Evolutionary conservation across 2,113 vertebrate species (phyloP).

Genomic region (Dasyornis broadbenti): DNA sequence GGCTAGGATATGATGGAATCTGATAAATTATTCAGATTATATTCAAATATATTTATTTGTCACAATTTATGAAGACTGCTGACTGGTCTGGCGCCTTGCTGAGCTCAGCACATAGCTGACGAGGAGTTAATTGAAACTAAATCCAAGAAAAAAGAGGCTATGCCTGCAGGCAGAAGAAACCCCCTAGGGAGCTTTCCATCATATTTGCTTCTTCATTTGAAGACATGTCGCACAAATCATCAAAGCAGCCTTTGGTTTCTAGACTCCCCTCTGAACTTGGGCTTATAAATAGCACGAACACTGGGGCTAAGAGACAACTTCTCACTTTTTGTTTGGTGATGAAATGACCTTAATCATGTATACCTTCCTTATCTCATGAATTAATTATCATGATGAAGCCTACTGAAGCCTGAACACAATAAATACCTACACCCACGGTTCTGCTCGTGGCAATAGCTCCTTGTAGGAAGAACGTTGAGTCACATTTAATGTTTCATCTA

Average conservation of each 20-base stretch:
- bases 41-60: constrained; percentile 13
- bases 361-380: constrained; percentile 21
- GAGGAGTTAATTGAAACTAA: constrained; percentile 50
- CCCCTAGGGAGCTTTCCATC: constrained; percentile 29
- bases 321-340: constrained; percentile 5
- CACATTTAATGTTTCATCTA: neutral
- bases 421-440: neutral
- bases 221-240: constrained; percentile 8
- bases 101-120: neutral
- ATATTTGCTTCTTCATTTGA: constrained; percentile 14
- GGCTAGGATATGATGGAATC: neutral
- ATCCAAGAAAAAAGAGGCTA: constrained; percentile 17
- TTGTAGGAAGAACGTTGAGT: neutral
- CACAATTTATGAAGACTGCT: neutral
- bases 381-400: constrained; percentile 36
- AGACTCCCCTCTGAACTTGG: constrained; percentile 2
- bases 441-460: neutral
- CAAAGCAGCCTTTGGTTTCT: constrained; percentile 23
- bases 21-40: neutral
- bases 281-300: constrained; percentile 14
- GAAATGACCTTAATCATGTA: constrained; percentile 36
- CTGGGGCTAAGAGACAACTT: neutral
- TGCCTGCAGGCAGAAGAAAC: constrained; percentile 28
- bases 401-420: constrained; percentile 5
- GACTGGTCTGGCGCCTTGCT: neutral